These are phyloP conservation scores for Megalurothrips usitatus DNA, from an alignment of 2,888 invertebrate species.

Conservation along the genomic window DNA sequence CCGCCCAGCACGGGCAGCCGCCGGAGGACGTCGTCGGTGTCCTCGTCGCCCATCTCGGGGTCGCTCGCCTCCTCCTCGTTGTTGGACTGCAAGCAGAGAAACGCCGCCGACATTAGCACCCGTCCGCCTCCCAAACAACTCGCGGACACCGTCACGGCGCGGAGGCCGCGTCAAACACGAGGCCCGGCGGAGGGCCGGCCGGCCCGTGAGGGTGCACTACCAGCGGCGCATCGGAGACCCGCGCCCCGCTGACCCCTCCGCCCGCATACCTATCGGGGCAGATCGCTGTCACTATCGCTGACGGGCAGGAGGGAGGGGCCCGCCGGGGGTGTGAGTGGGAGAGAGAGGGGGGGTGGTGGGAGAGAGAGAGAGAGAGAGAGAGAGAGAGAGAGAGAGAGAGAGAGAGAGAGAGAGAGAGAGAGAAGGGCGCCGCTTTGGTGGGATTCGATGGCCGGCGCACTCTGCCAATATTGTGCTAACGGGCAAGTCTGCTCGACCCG, in stretches of 20 bases:
- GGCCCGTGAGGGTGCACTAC: too few relatives aligned
- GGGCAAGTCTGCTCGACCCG: background rate
- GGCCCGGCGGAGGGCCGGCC: too few relatives aligned
- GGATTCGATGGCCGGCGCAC: background rate
- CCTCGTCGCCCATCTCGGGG: constrained; percentile 53
- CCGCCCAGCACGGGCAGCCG: constrained; percentile 47
- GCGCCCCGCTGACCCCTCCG: too few relatives aligned
- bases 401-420: background rate
- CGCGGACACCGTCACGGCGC: background rate
- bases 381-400: constrained; percentile 20
- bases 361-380: constrained; percentile 15
- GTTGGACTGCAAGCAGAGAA: constrained; percentile 30
- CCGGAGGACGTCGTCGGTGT: constrained; percentile 46
- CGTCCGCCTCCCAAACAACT: background rate
- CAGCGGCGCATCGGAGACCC: too few relatives aligned
- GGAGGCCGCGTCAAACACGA: too few relatives aligned
- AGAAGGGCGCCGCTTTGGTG: too few relatives aligned
- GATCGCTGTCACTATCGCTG: too few relatives aligned
- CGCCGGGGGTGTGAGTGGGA: background rate
- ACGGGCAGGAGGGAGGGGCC: too few relatives aligned
- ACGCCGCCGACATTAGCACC: background rate
- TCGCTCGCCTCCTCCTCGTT: constrained; percentile 54
- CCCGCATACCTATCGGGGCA: too few relatives aligned
- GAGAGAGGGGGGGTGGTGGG: background rate
- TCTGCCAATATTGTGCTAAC: constrained; percentile 21